Base-by-base conservation (phyloP, 2,888 invertebrate genomes). In the Polydesmus complanatus region DNA sequence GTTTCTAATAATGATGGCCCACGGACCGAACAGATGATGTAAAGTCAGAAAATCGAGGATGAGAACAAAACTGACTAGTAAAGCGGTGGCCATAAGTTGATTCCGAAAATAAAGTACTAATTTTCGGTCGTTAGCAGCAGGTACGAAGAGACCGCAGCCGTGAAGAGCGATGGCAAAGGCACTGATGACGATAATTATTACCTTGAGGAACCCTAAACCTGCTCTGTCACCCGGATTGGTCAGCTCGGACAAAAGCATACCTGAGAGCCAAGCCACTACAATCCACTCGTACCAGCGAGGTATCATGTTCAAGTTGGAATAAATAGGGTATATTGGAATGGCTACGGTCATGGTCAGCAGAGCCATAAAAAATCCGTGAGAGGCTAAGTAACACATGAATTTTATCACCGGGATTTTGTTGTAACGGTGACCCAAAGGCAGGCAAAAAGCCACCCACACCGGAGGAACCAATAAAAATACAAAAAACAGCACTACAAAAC, bases 321-420 rank as follows among this genome's bases (percentile, higher is more conserved):
- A 61, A 23, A 61, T 61, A 1, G 61, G 61, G 19, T 37, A 55
- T 14, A 64, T 27, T 3, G 27, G 69, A 65, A 11, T 66, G 66
- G 1, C 74, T 11, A 73, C 72, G 37, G 91, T 91, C 68, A 96
- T 79, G 68, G 91, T 83, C 68, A 97, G 82, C 70, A 97, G 84
- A 66, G 91, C 77, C 86, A 97, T 95, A 68, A 98, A 83, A 77
- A 96, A 96, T 70, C 98, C 86, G 77, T 99, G 98, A 5, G 97
- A 96, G 25, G 97, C 96, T 69, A 99, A 81, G 77, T 98, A 97
- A 53, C 96, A 95, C 89, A 97, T 96, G 78, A 98, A 99, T 78
- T 98, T 98, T 72, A 99, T 95, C 72, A 98, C 96, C 62, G 98
- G 98, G 70, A 97, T 92, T 80, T 95, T 92, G 80, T 94, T 91